phyloP scores from a whole-genome alignment of 2,113 vertebrate species.

The Sakesphorus luctuosus region DNA sequence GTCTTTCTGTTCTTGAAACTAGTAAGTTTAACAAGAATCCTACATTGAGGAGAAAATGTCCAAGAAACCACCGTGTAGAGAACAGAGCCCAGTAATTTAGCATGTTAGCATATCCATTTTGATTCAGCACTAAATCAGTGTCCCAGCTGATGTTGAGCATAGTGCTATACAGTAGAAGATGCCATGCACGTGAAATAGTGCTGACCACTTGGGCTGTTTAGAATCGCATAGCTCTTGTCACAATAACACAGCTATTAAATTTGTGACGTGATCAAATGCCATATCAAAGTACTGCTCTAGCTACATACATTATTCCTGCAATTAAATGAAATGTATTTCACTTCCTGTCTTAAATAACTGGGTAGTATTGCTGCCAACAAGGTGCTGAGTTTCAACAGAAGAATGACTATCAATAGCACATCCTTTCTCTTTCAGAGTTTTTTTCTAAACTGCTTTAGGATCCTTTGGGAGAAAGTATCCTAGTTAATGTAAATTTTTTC shows the following conservation, averaged over 20 bases:
- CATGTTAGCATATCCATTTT: not conserved
- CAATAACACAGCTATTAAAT: slow-evolving; percentile 25
- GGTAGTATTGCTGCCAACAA: not conserved
- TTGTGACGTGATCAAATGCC: not conserved
- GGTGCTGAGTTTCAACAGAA: not conserved
- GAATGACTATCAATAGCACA: not conserved
- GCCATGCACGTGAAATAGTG: not conserved
- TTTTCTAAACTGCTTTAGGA: not conserved
- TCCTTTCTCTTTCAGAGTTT: not conserved
- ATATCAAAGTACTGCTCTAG: not conserved
- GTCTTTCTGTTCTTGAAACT: not conserved
- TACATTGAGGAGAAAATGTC: not conserved
- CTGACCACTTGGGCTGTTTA: not conserved
- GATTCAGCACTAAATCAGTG: not conserved
- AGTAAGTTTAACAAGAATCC: not conserved
- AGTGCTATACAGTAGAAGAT: not conserved
- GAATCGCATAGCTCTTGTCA: not conserved
- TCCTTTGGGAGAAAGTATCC: not conserved
- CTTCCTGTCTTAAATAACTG: slow-evolving; percentile 44
- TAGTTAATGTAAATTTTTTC: not conserved
- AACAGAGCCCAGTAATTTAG: not conserved
- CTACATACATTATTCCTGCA: not conserved
- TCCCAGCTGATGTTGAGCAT: not conserved
- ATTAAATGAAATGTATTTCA: slow-evolving; percentile 15
- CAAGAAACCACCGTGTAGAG: not conserved